Conservation (phyloP, 1,140 invertebrate genomes). For the Xylocopa sonorina region DNA sequence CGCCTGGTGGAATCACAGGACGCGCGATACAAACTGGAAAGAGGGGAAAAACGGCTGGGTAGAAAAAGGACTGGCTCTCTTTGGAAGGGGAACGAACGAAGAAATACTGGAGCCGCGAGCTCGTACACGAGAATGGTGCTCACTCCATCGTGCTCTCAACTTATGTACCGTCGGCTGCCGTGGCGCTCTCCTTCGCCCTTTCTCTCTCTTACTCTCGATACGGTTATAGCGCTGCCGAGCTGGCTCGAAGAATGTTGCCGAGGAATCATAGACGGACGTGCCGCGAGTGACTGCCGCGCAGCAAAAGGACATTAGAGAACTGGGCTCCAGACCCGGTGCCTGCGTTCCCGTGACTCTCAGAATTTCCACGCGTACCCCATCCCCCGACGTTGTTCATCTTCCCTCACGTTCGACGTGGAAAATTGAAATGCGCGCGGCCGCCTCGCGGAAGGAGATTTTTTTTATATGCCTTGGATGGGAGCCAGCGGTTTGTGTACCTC, state of each 20-base stretch:
- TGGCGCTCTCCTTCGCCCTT: background rate
- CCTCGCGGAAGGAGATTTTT: background rate
- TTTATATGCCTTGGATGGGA: conserved; percentile 22
- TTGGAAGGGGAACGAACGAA: conserved; percentile 31
- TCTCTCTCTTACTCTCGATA: conserved; percentile 36
- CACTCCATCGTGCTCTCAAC: background rate
- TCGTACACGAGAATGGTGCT: conserved; percentile 30
- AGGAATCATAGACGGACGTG: conserved; percentile 65
- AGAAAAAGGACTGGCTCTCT: conserved; percentile 4
- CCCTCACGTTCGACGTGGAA: conserved; percentile 48
- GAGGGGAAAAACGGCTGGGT: conserved; percentile 48
- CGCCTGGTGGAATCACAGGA: conserved; percentile 56
- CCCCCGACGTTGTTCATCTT: background rate
- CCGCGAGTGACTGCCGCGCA: conserved; percentile 41
- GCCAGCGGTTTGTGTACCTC: conserved; percentile 16
- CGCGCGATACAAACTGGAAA: conserved; percentile 45
- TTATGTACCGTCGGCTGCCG: conserved; percentile 20
- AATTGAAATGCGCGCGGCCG: conserved; percentile 40
- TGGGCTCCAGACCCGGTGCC: conserved; percentile 16
- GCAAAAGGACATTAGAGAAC: conserved; percentile 50
- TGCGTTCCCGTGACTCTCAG: conserved; percentile 36
- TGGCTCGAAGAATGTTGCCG: conserved; percentile 55
- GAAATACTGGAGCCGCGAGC: conserved; percentile 53
- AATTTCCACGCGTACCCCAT: conserved; percentile 30
- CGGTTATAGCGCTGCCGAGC: conserved; percentile 43